phyloP scores from a whole-genome alignment of 2,797 vertebrate genomes.

The Alca torda region DNA sequence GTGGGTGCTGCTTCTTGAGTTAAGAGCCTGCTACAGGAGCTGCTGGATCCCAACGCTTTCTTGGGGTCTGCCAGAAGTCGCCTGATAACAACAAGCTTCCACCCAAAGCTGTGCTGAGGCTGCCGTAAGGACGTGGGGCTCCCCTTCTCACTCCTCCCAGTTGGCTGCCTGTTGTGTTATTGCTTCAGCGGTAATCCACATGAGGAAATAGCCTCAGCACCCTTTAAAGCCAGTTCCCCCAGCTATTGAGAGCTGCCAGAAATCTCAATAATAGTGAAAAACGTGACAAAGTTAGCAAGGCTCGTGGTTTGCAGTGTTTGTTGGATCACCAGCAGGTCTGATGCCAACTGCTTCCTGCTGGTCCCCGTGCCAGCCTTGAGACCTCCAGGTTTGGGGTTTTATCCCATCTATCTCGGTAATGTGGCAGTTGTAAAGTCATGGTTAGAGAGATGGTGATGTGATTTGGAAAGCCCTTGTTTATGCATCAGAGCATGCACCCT shows the following conservation, averaged over 20 bases:
- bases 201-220: not conserved
- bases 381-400: not conserved
- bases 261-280: not conserved
- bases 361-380: not conserved
- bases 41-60: not conserved
- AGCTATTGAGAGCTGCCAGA: not conserved
- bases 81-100: not conserved
- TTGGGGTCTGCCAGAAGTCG: not conserved
- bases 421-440: not conserved
- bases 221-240: not conserved
- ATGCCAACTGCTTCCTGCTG: not conserved
- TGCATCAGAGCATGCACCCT: not conserved
- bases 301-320: not conserved
- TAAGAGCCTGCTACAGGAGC: not conserved
- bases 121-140: rapidly evolving
- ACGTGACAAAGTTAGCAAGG: not conserved
- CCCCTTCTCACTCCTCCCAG: not conserved
- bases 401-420: not conserved
- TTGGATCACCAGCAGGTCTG: not conserved
- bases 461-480: not conserved
- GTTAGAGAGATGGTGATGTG: not conserved
- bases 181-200: not conserved
- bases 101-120: not conserved
- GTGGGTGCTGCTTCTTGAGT: not conserved
- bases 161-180: not conserved